phyloP scores from a whole-genome alignment of 2,888 invertebrate species.

The Yponomeuta sedellus region DNA sequence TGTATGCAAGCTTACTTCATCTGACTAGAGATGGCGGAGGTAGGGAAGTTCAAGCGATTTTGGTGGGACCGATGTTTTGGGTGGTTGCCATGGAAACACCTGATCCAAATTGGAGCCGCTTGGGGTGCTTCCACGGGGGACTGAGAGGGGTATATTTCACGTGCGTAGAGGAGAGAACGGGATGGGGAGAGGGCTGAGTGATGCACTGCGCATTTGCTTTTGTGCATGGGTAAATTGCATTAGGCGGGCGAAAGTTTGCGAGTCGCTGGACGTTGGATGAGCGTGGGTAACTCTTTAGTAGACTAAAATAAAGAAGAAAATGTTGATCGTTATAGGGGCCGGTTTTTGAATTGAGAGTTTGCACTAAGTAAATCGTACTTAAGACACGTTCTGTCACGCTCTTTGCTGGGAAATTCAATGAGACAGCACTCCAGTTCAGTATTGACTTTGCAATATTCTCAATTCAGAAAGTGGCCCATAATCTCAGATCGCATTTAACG shows the following conservation, averaged over 20 bases:
- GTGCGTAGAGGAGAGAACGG: slow-evolving; percentile 28
- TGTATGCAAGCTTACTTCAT: slow-evolving; percentile 23
- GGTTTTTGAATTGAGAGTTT: too few relatives aligned
- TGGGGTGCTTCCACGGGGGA: slow-evolving; percentile 48
- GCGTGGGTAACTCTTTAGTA: too few relatives aligned
- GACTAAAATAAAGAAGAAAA: too few relatives aligned
- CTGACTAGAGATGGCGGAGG: slow-evolving; percentile 14
- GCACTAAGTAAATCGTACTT: too few relatives aligned
- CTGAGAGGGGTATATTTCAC: slow-evolving; percentile 26
- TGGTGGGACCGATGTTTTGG: slow-evolving; percentile 57
- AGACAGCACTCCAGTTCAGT: too few relatives aligned
- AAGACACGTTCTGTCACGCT: too few relatives aligned
- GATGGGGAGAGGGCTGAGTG: slow-evolving; percentile 43
- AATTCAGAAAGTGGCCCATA: too few relatives aligned
- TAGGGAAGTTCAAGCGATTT: slow-evolving; percentile 38
- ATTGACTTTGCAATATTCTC: too few relatives aligned
- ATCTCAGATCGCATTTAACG: too few relatives aligned
- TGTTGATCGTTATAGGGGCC: too few relatives aligned
- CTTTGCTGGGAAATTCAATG: too few relatives aligned
- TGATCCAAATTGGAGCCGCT: slow-evolving; percentile 48
- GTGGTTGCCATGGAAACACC: slow-evolving; percentile 59
- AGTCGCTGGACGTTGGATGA: slow-evolving; percentile 28
- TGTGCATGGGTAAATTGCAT: slow-evolving; percentile 63
- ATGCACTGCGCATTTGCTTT: slow-evolving; percentile 53
- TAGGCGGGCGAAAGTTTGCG: slow-evolving; percentile 39